Base-by-base conservation (phyloP, 2,797 vertebrate species). In the Myotis planiceps region DNA sequence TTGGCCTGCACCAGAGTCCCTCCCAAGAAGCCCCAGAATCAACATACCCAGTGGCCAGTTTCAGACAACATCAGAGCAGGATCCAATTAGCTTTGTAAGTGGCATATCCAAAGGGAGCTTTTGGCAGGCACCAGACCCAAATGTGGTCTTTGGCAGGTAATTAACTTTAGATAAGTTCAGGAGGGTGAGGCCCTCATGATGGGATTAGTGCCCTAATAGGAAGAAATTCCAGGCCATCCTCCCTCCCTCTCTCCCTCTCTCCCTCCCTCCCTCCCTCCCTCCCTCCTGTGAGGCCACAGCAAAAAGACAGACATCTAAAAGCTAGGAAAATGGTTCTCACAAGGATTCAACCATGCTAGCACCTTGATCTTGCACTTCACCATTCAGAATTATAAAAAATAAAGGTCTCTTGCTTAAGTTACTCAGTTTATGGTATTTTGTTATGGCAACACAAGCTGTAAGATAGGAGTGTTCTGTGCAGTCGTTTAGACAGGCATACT, bases 281-380 rank as follows among this genome's bases (percentile, higher is more conserved):
- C 1, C 6, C 21, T 55, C 53, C 3, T 7, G 2, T 37, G 47
- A 55, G 29, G 53, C 34, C 21, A 58, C 34, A 55, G 16, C 25
- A 6, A 82, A 42, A 60, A 37, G 29, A 63, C 3, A 10, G 65
- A 39, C 9, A 8, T 15, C 27, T 32, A 15, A 14, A 47, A 68
- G 12, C 47, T 39, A 47, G 13, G 60, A 82, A 47, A 29, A 78
- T 21, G 2, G 27, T 13, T 39, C 32, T 72, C 29, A 49, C 29
- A 4, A 42, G 27, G 32, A 37, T 39, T 1, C 25, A 32, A 3
- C 7, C 23, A 2, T 18, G 32, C 14, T 51, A 3, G n/a, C 19
- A 47, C 34, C 58, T 91, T n/a, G 32, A 88, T 63, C 82, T 45
- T 87, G 66, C 58, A 72, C 29, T 49, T 85, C 19, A 74, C 63